These are phyloP conservation scores for Pomatostomus ruficeps DNA, from an alignment of 2,113 vertebrate species.

Conservation along the genomic window DNA sequence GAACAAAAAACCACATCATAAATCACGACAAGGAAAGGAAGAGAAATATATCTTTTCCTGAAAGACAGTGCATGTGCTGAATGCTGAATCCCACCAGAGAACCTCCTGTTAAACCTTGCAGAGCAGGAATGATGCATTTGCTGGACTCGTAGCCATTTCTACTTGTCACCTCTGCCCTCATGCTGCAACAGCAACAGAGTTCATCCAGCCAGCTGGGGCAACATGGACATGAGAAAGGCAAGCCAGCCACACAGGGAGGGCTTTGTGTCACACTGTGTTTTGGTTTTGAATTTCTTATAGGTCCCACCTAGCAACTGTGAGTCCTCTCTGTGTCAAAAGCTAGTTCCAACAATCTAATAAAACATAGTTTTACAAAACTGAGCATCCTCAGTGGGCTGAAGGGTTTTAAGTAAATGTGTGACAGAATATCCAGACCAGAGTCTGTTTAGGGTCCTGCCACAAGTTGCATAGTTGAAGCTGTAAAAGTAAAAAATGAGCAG, in stretches of 20 bases:
- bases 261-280: background rate
- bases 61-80: background rate
- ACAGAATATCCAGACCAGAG: background rate
- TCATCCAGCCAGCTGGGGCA: background rate
- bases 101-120: background rate
- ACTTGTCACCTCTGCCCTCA: background rate
- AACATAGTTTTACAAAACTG: background rate
- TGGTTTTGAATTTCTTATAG: background rate
- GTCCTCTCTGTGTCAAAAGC: background rate
- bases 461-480: background rate
- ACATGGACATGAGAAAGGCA: rapidly evolving
- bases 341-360: background rate
- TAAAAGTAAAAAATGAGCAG: background rate
- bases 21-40: background rate
- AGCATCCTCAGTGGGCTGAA: background rate
- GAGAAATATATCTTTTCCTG: background rate
- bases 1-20: background rate
- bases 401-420: background rate
- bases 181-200: background rate
- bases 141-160: background rate
- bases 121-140: background rate
- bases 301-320: no score
- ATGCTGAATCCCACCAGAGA: background rate
- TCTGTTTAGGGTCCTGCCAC: background rate
- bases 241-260: background rate